Percentiles rank a stretch among this genome's conserved stretches.
phyloP scores from a whole-genome alignment of 2,113 vertebrate species.

The Catharus fuscescens region DNA sequence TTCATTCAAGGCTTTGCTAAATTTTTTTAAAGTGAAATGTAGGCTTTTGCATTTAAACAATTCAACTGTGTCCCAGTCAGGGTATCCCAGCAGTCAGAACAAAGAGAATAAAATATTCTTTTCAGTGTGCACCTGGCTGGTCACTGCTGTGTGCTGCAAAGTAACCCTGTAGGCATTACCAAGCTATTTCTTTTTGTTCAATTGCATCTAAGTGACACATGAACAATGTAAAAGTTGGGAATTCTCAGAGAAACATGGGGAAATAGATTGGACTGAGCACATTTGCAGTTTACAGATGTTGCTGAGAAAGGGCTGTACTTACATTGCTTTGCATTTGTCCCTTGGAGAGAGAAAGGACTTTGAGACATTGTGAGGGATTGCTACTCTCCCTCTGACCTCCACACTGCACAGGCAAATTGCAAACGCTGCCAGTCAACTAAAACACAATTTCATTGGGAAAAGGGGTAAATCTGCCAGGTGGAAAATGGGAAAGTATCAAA shows the following conservation, averaged over 20 bases:
- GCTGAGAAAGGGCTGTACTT: not conserved
- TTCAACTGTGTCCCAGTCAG: not conserved
- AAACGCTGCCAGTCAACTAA: not conserved
- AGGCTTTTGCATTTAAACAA: slow-evolving; percentile 7
- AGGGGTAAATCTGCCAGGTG: not conserved
- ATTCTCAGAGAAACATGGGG: not conserved
- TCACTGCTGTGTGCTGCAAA: not conserved
- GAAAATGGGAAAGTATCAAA: not conserved
- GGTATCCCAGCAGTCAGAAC: not conserved
- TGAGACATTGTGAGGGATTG: not conserved
- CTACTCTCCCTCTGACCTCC: not conserved
- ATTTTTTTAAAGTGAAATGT: not conserved
- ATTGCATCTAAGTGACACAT: not conserved
- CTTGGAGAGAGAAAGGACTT: not conserved
- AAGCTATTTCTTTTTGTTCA: not conserved
- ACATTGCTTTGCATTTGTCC: not conserved
- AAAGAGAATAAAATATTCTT: slow-evolving; percentile 4
- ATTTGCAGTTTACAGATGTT: not conserved
- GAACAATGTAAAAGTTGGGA: not conserved
- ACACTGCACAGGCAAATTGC: not conserved
- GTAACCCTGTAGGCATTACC: not conserved
- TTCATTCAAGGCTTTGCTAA: slow-evolving; percentile 5
- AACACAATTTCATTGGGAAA: not conserved
- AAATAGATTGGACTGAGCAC: not conserved
- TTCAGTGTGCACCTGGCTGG: not conserved